Conservation (phyloP, 1,140 invertebrate species). For the Dendroctonus ponderosae region DNA sequence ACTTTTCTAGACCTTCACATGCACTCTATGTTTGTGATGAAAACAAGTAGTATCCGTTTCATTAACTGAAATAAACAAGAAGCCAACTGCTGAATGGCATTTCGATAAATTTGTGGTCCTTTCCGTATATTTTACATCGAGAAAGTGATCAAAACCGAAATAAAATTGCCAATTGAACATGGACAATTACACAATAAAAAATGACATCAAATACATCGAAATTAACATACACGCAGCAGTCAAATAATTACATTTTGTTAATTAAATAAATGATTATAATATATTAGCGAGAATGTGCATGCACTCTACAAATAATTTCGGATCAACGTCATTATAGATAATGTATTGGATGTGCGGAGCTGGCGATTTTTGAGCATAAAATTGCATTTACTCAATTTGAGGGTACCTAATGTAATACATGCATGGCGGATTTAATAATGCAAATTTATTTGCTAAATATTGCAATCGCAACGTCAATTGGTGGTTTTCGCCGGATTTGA, state of each 20-base stretch:
- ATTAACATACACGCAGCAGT: not conserved
- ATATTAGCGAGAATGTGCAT: not conserved
- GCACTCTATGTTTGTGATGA: no score
- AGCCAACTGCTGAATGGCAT: no score
- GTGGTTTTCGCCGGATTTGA: not conserved
- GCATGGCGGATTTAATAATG: slow-evolving; percentile 16
- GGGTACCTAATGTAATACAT: slow-evolving; percentile 7
- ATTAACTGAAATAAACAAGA: no score
- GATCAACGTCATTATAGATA: not conserved
- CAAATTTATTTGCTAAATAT: slow-evolving; percentile 19
- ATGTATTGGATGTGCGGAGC: not conserved
- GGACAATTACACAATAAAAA: no score
- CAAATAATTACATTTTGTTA: not conserved
- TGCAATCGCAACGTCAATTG: slow-evolving; percentile 8
- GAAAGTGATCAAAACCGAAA: no score
- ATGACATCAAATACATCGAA: no score
- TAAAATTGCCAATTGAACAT: no score
- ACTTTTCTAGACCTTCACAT: no score
- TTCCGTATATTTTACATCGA: no score
- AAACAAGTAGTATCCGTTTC: no score
- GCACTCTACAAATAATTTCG: no score
- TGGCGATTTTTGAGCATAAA: slow-evolving; percentile 8
- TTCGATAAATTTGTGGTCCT: no score
- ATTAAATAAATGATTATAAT: slow-evolving; percentile 3
- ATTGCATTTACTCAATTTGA: slow-evolving; percentile 6